Conservation (phyloP, 1,140 invertebrate species). For the Holcopasites calliopsidis region DNA sequence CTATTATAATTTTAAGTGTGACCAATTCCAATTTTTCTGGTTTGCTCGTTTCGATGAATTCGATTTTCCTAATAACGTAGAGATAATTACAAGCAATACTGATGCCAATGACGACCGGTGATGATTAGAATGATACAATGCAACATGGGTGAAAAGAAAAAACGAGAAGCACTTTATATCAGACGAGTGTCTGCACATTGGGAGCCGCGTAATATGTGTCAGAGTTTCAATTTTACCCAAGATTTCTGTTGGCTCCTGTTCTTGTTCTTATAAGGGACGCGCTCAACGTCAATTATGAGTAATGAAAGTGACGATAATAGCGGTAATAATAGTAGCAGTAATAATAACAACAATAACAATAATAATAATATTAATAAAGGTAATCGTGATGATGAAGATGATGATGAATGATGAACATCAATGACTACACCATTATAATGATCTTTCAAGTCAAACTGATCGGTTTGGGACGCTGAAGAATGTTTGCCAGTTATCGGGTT, state of each 20-base stretch:
- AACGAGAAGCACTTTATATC: slow-evolving; percentile 37
- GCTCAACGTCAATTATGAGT: slow-evolving; percentile 23
- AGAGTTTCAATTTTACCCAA: too few species aligned
- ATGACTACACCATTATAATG: slow-evolving; percentile 4
- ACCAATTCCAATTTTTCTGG: slow-evolving; percentile 3
- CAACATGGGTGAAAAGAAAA: slow-evolving; percentile 24
- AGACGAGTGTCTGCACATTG: too few species aligned
- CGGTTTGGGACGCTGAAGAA: too few species aligned
- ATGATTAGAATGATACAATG: slow-evolving; percentile 15
- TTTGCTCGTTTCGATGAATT: neutral
- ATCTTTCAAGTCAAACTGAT: too few species aligned
- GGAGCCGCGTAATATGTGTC: too few species aligned
- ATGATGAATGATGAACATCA: neutral
- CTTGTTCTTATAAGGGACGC: neutral
- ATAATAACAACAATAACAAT: slow-evolving; percentile 18
- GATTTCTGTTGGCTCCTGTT: neutral
- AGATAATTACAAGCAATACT: slow-evolving; percentile 14
- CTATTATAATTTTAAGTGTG: neutral
- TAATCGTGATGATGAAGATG: slow-evolving; percentile 32
- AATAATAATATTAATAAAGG: slow-evolving; percentile 20
- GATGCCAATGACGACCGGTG: neutral
- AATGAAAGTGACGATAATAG: slow-evolving; percentile 43
- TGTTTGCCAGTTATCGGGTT: too few species aligned
- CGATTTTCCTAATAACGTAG: slow-evolving; percentile 18
- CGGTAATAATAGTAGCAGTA: slow-evolving; percentile 48